Base-by-base conservation (phyloP, 92 coral and sea anemone species). In the Paramuricea clavata region DNA sequence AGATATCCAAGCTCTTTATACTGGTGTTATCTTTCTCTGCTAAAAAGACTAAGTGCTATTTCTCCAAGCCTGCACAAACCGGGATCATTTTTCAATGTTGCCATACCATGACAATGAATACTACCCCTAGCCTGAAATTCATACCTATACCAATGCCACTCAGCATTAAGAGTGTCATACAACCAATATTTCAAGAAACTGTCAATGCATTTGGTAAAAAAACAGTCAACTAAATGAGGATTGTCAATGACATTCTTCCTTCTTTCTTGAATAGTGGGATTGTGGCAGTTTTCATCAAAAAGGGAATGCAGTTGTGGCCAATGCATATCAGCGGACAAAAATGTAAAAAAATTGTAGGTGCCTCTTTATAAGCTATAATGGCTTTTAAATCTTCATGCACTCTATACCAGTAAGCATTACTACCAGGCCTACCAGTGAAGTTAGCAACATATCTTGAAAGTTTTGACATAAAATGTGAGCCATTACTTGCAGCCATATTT, bases 121-220 rank as follows among this genome's bases (percentile, higher is more conserved):
- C 94, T 85, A 17, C 87, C 90, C 82, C 93, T 79, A 42, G 89
- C 91, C 72, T 91, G 92, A 69, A 44, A 90, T 75, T 90, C 91
- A 81, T 79, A 90, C 43, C 91, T 81, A 49, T 87, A 87, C 93
- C 93, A 87, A 65, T 91, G 91, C 94, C 91, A 91, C 68, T 78
- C 56, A 39, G 94, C 91, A 23, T n/a, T 65, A 67, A 88, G 92
- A 56, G 89, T 54, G 47, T 78, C 91, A 83, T 87, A 91, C 23
- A 91, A 73, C 94, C 94, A 87, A 69, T 90, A 70, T 22, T 91
- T 91, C 25, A 88, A 16, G 27, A 91, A 91, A 30, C 49, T 76
- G 54, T 88, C 89, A 15, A 91, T 43, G 13, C 93, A 88, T 64
- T 91, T 75, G 2, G 91, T 90, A 35, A 90, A 87, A 49, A 71